These are phyloP conservation scores for Sympetrum striolatum DNA, from an alignment of 2,888 invertebrate genomes.

Conservation along the genomic window DNA sequence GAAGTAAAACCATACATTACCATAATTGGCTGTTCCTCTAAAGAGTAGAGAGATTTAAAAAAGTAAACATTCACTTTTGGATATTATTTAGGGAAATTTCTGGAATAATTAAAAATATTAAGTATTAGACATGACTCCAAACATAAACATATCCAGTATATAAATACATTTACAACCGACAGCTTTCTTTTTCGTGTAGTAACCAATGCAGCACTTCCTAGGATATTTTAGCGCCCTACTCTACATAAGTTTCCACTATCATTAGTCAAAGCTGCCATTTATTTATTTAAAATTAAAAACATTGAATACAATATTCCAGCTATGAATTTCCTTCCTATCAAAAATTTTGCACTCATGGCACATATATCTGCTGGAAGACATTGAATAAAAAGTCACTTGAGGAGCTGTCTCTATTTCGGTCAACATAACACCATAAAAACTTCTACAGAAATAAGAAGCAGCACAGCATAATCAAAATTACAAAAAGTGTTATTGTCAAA, in stretches of 20 bases:
- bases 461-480: neutral
- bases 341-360: neutral
- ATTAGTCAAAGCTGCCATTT: neutral
- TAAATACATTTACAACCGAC: neutral
- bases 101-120: too few species aligned
- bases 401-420: neutral
- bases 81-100: neutral
- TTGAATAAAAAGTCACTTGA: neutral
- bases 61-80: too few species aligned
- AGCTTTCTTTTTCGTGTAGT: neutral
- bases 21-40: too few species aligned
- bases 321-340: neutral
- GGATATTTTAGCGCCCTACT: neutral
- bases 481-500: constrained; percentile 13
- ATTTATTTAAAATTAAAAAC: neutral
- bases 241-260: neutral
- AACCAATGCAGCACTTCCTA: neutral
- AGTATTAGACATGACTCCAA: neutral
- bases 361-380: constrained; percentile 20
- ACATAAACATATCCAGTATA: neutral
- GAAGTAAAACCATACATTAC: too few species aligned
- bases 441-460: constrained; percentile 9
- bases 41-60: too few species aligned
- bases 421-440: neutral
- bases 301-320: neutral